These are phyloP conservation scores for Mionectes olivaceus DNA, from an alignment of 2,797 vertebrate genomes.

Conservation along the genomic window DNA sequence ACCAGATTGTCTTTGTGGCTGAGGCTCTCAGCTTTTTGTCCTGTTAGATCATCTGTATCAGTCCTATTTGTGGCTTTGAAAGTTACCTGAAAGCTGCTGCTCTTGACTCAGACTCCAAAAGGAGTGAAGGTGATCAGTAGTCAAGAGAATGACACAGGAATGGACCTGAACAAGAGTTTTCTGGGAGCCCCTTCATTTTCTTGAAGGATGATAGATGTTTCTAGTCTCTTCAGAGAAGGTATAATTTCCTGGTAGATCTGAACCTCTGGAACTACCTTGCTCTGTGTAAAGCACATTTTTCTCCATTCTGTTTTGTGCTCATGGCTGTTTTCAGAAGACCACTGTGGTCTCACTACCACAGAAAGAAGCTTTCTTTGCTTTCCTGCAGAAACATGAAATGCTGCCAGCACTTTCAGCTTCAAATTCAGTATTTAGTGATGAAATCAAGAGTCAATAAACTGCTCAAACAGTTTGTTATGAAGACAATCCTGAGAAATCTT, in stretches of 20 bases:
- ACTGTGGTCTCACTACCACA: not conserved
- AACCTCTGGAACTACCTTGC: not conserved
- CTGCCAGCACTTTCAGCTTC: not conserved
- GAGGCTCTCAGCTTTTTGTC: not conserved
- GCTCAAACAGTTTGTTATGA: not conserved
- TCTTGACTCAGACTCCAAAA: not conserved
- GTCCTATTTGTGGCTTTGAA: not conserved
- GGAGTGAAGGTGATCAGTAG: not conserved
- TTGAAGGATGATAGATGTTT: not conserved
- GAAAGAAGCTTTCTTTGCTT: not conserved
- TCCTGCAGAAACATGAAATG: not conserved
- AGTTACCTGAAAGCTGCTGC: not conserved
- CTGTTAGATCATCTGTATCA: not conserved
- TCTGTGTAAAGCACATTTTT: not conserved
- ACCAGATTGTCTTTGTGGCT: not conserved
- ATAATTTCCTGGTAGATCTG: not conserved
- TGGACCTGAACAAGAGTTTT: not conserved
- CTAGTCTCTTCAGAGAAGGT: not conserved
- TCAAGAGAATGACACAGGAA: not conserved
- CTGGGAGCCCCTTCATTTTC: not conserved
- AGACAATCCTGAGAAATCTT: not conserved
- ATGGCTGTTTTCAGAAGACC: not conserved
- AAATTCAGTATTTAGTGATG: not conserved
- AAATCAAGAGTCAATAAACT: not conserved
- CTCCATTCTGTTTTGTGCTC: not conserved